Evolutionary conservation across 2,797 vertebrate species (phyloP).

Genomic region (Tarsius wallacei): DNA sequence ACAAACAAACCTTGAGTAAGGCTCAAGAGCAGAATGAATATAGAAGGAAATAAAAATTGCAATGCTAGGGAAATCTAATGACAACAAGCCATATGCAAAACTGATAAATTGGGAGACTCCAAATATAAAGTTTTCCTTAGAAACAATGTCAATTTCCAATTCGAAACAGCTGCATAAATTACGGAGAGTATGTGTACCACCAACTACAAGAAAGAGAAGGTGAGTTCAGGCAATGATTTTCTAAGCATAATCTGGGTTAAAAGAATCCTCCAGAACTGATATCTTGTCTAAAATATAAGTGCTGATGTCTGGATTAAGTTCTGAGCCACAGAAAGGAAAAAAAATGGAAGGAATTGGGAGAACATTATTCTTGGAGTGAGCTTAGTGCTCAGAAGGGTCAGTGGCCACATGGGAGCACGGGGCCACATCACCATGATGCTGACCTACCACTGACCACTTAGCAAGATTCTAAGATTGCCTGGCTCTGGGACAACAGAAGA

Average conservation of each 20-base stretch:
- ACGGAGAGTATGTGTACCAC: neutral
- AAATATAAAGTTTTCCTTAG: neutral
- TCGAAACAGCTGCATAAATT: neutral
- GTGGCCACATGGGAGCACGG: neutral
- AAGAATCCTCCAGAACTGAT: neutral
- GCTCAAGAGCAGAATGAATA: neutral
- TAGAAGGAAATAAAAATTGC: neutral
- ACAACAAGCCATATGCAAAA: slow-evolving; percentile 6
- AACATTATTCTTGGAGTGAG: neutral
- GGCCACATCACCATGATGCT: neutral
- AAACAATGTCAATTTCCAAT: neutral
- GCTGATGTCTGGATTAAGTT: neutral
- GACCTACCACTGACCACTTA: neutral
- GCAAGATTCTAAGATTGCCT: too few species aligned
- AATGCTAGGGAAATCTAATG: neutral
- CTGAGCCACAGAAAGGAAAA: neutral
- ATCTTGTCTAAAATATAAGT: neutral
- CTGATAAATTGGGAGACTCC: neutral
- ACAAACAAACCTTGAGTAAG: neutral
- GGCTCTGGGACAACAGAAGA: neutral
- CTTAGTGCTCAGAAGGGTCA: neutral
- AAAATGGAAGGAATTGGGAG: neutral
- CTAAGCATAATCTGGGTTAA: neutral
- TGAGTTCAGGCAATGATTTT: neutral
- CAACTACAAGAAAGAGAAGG: neutral